Conservation (phyloP, 2,113 vertebrate genomes). For the Periophthalmodon schlosseri region DNA sequence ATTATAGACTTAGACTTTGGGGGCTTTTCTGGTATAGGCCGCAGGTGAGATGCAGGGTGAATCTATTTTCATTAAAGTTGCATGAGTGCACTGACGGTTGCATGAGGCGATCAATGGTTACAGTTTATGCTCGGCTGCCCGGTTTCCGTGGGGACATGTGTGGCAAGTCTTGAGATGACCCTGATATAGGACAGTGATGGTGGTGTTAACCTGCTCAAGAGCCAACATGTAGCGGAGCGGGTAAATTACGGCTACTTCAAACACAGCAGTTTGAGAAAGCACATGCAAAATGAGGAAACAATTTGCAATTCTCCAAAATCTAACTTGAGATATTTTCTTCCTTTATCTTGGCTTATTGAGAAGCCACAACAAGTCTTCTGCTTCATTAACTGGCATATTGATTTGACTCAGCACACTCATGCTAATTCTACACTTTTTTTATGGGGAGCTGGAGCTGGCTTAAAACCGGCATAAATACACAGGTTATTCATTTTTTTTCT, state of each 20-base stretch:
- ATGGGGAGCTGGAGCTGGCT: background rate
- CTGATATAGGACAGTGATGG: constrained; percentile 28
- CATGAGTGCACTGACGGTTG: constrained; percentile 49
- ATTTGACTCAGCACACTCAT: background rate
- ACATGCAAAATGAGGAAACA: background rate
- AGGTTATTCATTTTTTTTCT: too few species aligned
- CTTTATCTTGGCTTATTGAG: background rate
- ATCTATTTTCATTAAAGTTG: constrained; percentile 72
- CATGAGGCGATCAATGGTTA: constrained; percentile 44
- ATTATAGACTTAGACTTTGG: constrained; percentile 10
- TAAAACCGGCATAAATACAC: background rate
- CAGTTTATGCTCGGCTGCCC: constrained; percentile 26
- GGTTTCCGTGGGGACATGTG: constrained; percentile 28
- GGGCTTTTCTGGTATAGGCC: constrained; percentile 20
- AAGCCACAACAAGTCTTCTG: background rate
- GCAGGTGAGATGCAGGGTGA: constrained; percentile 56
- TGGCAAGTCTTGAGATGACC: constrained; percentile 28
- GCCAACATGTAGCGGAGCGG: background rate
- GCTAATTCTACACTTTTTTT: background rate
- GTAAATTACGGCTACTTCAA: background rate
- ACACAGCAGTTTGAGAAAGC: background rate
- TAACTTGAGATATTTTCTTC: background rate
- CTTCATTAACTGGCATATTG: background rate
- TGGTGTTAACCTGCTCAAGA: background rate
- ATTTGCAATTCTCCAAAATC: background rate